Base-by-base conservation (phyloP, 2,888 invertebrate genomes). In the Ornithoptera priamus region DNA sequence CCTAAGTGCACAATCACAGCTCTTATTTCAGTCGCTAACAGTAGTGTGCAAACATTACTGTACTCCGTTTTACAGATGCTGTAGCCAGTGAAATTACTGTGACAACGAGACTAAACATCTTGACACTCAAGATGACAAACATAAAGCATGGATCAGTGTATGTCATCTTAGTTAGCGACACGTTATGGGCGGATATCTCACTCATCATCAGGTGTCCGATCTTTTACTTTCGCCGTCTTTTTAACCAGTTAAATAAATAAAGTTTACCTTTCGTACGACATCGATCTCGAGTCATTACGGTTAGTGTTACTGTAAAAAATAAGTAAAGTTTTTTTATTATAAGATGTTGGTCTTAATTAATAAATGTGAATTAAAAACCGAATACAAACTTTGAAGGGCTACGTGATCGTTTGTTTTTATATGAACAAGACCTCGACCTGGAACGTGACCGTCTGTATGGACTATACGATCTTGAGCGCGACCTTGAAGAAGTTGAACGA, bases 181-280 rank as follows among this genome's bases (percentile, higher is more conserved):
- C 39, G 1, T 39, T 39, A 39, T 39, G 7, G 39, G 1, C 10
- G 39, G 39, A 10, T 10, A 7, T 39, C 7, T 39, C 39, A 39
- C 7, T 39, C 8, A 39, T 0, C 39, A 39, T 39, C 8, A 39
- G 39, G 39, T 39, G 39, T 10, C 1, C 1, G 0, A 39, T 10
- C 39, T 39, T 7, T 39, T 10, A 7, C 8, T 39, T 10, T 39
- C 10, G 10, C 6, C 10, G 39, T 7, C 10, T 39, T 39, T 7
- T 39, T 7, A 10, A 39, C 10, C 10, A 39, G 7, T 10, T 39
- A 10, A 39, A 39, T 8, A 39, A 53, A 18, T 6, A 6, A 71
- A 82, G 82, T 89, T 91, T 89, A 92, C 92, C 92, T 91, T 77
- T 90, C 91, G 74, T 76, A 85, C 0, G 91, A 89, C 80, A 85